Conservation (phyloP, 2,113 vertebrate species). For the Pipa parva region DNA sequence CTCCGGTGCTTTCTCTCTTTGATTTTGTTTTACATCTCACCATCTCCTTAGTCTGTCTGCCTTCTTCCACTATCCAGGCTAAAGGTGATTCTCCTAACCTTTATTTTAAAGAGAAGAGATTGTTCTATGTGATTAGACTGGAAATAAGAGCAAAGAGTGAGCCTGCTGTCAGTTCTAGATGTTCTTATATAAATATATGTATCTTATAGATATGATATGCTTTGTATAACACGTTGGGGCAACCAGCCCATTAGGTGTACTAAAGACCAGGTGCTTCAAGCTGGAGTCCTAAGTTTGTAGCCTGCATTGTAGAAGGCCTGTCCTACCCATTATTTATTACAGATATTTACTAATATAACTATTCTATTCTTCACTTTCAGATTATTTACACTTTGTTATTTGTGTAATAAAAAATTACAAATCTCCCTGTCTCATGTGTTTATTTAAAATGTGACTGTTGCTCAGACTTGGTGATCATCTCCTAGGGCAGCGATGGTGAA, state of each 20-base stretch:
- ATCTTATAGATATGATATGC: conserved; percentile 97
- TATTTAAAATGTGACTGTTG: too few species aligned
- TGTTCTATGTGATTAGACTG: conserved; percentile 48
- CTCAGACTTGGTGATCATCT: too few species aligned
- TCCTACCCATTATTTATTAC: conserved; percentile 29
- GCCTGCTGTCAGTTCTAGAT: conserved; percentile 24
- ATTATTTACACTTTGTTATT: conserved; percentile 12
- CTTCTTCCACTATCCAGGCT: neutral
- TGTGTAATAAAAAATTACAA: conserved; percentile 25
- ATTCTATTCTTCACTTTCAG: conserved; percentile 2
- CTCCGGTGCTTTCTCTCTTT: neutral
- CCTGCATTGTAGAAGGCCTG: conserved; percentile 89
- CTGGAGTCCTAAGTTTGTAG: conserved; percentile 77
- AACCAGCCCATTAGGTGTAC: conserved; percentile 73
- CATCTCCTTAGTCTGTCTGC: conserved; percentile 18
- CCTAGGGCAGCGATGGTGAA: too few species aligned
- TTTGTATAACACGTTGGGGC: conserved; percentile 77
- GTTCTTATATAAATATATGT: conserved; percentile 60
- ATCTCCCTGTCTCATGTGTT: neutral
- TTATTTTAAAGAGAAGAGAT: conserved; percentile 56
- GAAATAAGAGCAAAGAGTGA: conserved; percentile 28
- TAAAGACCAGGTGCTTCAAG: conserved; percentile 82
- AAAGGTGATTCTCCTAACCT: neutral
- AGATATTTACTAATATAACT: conserved; percentile 22
- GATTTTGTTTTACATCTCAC: neutral